Evolutionary conservation across 2,797 vertebrate genomes (phyloP), one percentile per base, ranked within the genome.

Genomic region (Jordanella pulchra): DNA sequence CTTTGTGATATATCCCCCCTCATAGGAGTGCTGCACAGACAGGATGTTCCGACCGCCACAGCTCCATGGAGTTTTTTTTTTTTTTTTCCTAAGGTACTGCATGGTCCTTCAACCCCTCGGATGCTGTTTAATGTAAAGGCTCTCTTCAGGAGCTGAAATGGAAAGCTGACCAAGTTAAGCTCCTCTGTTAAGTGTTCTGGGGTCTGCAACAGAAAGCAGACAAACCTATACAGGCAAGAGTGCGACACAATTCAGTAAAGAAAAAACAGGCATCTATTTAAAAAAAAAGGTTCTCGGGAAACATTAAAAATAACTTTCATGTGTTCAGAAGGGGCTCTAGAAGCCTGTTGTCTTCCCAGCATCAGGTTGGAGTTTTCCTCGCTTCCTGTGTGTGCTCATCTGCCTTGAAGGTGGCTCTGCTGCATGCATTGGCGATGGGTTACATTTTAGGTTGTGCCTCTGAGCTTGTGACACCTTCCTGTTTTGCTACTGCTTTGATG

Each of bases 161-260:
- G 72, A 90, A 86, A 65, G 80, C 75, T 90, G 89, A 91, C 89
- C 89, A 89, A 92, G 79, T 91, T 91, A 84, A 25, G 81, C 64
- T 66, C 72, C 71, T 77, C 56, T 78, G 76, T 84, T 78, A 53
- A 65, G 80, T 23, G n/a, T 2, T 32, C 68, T n/a, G 53, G 51
- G 54, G 75, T 84, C 75, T 81, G 81, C 53, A 60, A 71, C 77
- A 87, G 69, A n/a, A 35, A 64, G 70, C 51, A 0, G 72, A 18
- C 69, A 68, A 72, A 82, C 72, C 72, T 54, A 25, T 27, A 4
- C 28, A 30, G 14, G 65, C 51, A 30, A 60, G 67, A 35, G 27
- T 10, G 11, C 54, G 42, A 54, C 39, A 3, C 66, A 42, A 68
- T 78, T 84, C 74, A 44, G 78, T 69, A 50, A 60, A 83, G 72